phyloP scores from a whole-genome alignment of 1,140 invertebrate species.

The Pseudomyrmex dendroicus region DNA sequence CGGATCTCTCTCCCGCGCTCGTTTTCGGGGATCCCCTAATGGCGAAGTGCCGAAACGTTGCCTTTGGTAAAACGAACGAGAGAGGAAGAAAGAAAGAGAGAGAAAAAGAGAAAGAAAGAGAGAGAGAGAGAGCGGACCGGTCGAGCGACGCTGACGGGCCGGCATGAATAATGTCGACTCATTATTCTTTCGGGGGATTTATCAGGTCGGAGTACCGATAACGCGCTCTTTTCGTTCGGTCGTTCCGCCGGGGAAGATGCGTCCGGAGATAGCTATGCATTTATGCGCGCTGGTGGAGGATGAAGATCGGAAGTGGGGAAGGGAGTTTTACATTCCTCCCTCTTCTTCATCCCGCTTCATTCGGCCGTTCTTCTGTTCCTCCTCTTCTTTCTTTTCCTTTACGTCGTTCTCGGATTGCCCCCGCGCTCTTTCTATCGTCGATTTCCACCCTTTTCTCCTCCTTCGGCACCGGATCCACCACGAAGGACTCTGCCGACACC shows the following conservation, averaged over 20 bases:
- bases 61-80: constrained; percentile 48
- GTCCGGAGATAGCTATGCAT: constrained; percentile 78
- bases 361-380: neutral
- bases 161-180: constrained; percentile 80
- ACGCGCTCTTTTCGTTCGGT: constrained; percentile 78
- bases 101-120: constrained; percentile 9
- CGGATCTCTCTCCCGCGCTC: constrained; percentile 52
- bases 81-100: constrained; percentile 24
- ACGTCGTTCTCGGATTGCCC: constrained; percentile 3
- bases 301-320: constrained; percentile 43
- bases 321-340: constrained; percentile 24
- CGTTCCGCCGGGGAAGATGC: constrained; percentile 76
- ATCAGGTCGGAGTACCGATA: constrained; percentile 80
- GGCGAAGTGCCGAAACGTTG: constrained; percentile 69
- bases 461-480: constrained; percentile 1
- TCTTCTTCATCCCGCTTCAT: neutral
- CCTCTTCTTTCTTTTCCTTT: neutral
- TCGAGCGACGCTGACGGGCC: constrained; percentile 76
- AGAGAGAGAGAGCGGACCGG: constrained; percentile 64
- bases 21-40: constrained; percentile 67
- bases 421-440: constrained; percentile 25
- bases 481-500: constrained; percentile 18
- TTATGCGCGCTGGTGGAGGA: constrained; percentile 75
- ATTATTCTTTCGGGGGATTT: constrained; percentile 82
- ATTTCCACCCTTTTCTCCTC: constrained; percentile 38